Evolutionary conservation across 2,888 invertebrate species (phyloP), one percentile per base, ranked within the genome.

Genomic region (Pristionchus mayeri): DNA sequence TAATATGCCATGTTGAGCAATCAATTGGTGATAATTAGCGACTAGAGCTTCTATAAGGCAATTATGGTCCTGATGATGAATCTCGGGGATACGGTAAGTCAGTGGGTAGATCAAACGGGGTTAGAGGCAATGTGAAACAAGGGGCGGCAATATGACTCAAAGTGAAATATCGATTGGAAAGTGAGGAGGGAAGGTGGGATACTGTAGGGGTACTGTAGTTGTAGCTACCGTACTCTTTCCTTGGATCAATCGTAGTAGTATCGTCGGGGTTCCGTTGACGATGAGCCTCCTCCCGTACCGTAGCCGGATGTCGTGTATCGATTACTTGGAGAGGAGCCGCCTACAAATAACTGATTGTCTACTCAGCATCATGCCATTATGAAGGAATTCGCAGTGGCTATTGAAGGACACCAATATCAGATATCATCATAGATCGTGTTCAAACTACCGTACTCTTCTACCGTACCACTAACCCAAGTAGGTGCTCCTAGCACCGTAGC

Each of bases 181-280:
- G 71, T 71, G 71, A 71, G 71, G n/a, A 63, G n/a, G 24, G 24
- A 40, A 18, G 37, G 71, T n/a, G 71, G 63, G 63, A 18, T 63
- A 63, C 60, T 63, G 54, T 54, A 60, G 60, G 27, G 27, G 11
- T 57, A n/a, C 52, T 52, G 52, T 63, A 63, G 63, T n/a, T 40
- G 37, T n/a, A 27, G 63, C 34, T 63, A 63, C 63, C 63, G 63
- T 63, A 63, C 63, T 63, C 37, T 30, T 63, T 34, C 63, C 63
- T n/a, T n/a, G 16, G 75, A 21, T 80, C 80, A 80, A 37, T 80
- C 80, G 80, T 80, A 80, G 40, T 80, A 57, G 27, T 80, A 80
- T 80, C 80, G 80, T 37, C 80, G 80, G 1, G 52, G 80, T 37
- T 80, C 80, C 37, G 52, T 57, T 50, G 76, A 78, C 50, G 76